Evolutionary conservation across 53 echinoderm and acorn worm genomes (phyloP), one percentile per base, ranked within the genome.

Genomic region (Paelopatides confundens): DNA sequence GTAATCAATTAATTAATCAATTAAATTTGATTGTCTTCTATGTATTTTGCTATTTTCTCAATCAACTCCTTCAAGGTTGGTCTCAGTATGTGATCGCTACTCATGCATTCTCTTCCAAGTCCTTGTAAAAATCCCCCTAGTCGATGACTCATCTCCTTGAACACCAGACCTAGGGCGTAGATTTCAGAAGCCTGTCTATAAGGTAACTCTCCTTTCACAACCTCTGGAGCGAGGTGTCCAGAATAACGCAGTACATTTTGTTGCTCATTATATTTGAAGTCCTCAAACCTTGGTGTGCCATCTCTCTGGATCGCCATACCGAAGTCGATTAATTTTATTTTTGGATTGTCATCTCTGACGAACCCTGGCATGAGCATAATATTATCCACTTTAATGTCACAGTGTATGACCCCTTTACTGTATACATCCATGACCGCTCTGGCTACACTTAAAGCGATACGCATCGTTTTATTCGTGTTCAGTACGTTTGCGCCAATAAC

Each of bases 341-440:
- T 49, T 2, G 77, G 77, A 27, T 46, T 15, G 17, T 77, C 77
- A 0, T 77, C 31, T 23, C 47, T n/a, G 12, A 77, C 48, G 77
- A 77, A 77, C 15, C 77, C 77, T 14, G 47, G 47, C 49, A 38
- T 37, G 28, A 77, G 15, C 77, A 77, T 49, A 30, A 77, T 48
- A 48, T 77, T 77, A 26, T 77, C 77, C 8, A 39, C 8, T 21
- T 71, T 32, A 5, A 71, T 23, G 23, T 71, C 71, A 38, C 35
- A 32, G 36, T 71, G 36, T 12, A 34, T 31, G 34, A 35, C 0
- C 3, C 35, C 35, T 38, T 8, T 36, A 38, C 71, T 3, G 39
- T 35, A 35, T 23, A 71, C 23, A 18, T 68, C 71, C 36, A 3
- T 71, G 15, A 71, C 7, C 31, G 71, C 71, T 38, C 24, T 17